A percentile compares a stretch with the other conserved stretches of the same genome.
Evolutionary conservation across 2,113 vertebrate genomes (phyloP).

Genomic region (Siphamia tubifer): DNA sequence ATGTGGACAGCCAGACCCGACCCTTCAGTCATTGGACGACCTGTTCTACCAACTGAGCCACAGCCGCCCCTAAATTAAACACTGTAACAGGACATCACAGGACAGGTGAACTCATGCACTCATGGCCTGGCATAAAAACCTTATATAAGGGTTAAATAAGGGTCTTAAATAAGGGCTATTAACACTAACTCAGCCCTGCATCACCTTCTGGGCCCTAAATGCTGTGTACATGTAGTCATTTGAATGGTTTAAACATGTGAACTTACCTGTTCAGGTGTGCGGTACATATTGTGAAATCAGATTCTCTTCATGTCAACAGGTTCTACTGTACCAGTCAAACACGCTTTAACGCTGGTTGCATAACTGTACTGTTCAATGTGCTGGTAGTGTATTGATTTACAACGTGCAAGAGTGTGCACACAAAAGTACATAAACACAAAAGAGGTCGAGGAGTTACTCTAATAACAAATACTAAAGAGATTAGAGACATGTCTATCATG

Average conservation of each 20-base stretch:
- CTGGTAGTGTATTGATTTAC: constrained; percentile 33
- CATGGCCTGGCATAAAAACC: too few species aligned
- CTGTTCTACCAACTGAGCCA: too few species aligned
- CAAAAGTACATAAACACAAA: not conserved
- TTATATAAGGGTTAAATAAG: too few species aligned
- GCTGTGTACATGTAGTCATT: constrained; percentile 2
- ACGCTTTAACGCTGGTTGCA: constrained; percentile 9
- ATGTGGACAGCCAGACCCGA: too few species aligned
- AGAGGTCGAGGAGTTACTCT: constrained; percentile 27
- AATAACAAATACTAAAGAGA: too few species aligned
- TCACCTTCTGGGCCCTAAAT: not conserved
- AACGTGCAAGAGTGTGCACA: not conserved
- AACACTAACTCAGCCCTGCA: constrained; percentile 6
- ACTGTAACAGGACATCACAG: too few species aligned
- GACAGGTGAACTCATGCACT: constrained; percentile 31
- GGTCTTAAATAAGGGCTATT: not conserved
- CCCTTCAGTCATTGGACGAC: too few species aligned
- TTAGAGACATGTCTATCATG: too few species aligned
- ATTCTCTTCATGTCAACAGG: not conserved
- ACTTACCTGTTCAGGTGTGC: not conserved
- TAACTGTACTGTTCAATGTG: constrained; percentile 48
- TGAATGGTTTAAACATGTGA: constrained; percentile 6
- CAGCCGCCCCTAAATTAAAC: too few species aligned
- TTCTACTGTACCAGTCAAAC: not conserved
- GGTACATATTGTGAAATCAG: not conserved